These are phyloP conservation scores for Scophthalmus maximus DNA, from an alignment of 2,113 vertebrate species.

Conservation along the genomic window DNA sequence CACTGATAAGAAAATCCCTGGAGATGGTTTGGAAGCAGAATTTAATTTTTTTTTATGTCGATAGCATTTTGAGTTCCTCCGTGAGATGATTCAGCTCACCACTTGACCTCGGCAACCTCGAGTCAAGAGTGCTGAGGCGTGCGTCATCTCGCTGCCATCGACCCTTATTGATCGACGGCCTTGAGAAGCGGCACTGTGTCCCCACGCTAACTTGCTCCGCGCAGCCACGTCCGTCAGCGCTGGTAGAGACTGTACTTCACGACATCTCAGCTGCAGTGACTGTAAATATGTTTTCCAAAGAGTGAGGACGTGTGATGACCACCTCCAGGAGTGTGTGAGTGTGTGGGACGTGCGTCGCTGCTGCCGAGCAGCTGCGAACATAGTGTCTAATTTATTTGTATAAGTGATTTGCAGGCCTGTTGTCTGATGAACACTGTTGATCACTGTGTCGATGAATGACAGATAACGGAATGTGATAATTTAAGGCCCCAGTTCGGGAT, in stretches of 20 bases:
- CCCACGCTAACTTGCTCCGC: no score
- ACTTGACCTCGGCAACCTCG: neutral
- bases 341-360: conserved; percentile 19
- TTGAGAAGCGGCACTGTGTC: no score
- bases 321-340: conserved; percentile 41
- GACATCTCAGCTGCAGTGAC: conserved; percentile 9
- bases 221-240: neutral
- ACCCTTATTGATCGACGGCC: no score
- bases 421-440: conserved; percentile 35
- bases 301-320: conserved; percentile 45
- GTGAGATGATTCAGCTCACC: conserved; percentile 3
- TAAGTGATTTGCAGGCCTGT: conserved; percentile 54
- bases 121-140: neutral
- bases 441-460: conserved; percentile 45
- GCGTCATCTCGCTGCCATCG: conserved; percentile 9
- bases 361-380: conserved; percentile 45
- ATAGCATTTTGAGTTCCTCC: neutral
- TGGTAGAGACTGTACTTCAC: neutral
- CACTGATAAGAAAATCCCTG: conserved; percentile 12
- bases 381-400: conserved; percentile 70
- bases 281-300: conserved; percentile 71
- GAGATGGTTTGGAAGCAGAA: neutral
- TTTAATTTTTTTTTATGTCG: neutral
- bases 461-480: conserved; percentile 57
- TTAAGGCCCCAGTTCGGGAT: conserved; percentile 30